Evolutionary conservation across 1,140 invertebrate genomes (phyloP).

Genomic region (Euborellia annulipes): DNA sequence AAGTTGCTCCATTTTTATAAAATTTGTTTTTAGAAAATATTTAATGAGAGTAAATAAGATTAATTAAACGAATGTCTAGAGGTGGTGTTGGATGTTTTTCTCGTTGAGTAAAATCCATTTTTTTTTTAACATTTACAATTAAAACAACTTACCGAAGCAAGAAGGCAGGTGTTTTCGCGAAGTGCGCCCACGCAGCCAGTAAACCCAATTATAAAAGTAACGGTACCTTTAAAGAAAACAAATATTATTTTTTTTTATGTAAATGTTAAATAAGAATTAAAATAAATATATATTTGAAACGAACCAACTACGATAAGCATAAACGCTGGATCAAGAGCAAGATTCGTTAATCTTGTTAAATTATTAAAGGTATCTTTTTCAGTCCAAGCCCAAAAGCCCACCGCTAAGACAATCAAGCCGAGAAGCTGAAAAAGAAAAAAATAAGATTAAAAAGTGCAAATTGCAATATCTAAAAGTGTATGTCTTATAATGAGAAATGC

Average conservation of each 20-base stretch:
- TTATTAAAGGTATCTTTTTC: slow-evolving; percentile 95
- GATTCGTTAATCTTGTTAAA: slow-evolving; percentile 68
- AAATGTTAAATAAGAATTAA: too few species aligned
- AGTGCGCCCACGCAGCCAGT: slow-evolving; percentile 94
- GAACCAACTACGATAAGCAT: slow-evolving; percentile 84
- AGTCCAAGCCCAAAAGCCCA: slow-evolving; percentile 92
- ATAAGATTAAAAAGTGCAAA: slow-evolving; percentile 10
- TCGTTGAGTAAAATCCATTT: too few species aligned
- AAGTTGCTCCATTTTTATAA: too few species aligned
- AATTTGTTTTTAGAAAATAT: too few species aligned
- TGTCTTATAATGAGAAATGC: too few species aligned
- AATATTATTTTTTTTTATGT: slow-evolving; percentile 3
- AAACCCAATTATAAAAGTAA: slow-evolving; percentile 91
- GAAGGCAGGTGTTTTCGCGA: slow-evolving; percentile 69
- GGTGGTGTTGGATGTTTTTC: too few species aligned
- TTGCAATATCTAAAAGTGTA: too few species aligned
- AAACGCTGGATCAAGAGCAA: slow-evolving; percentile 90
- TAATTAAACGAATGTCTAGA: too few species aligned
- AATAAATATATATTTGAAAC: too few species aligned
- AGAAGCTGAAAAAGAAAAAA: slow-evolving; percentile 49
- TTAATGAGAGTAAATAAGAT: too few species aligned
- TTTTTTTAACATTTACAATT: too few species aligned
- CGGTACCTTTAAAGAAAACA: slow-evolving; percentile 40
- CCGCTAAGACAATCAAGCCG: slow-evolving; percentile 66
- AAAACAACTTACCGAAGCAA: slow-evolving; percentile 59